phyloP scores from a whole-genome alignment of 1,140 invertebrate species.

The Teleopsis dalmanni region DNA sequence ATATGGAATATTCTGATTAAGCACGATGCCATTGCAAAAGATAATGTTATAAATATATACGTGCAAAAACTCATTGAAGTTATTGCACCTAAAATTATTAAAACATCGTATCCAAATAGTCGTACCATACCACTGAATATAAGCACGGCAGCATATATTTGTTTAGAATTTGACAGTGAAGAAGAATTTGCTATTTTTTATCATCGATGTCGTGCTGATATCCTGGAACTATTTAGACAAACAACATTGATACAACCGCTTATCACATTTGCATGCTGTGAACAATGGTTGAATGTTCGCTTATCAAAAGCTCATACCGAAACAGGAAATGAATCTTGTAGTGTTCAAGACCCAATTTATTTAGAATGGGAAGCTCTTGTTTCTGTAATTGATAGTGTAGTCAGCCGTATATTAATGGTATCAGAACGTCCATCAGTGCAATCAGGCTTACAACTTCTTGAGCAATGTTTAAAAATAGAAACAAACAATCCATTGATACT shows the following conservation, averaged over 20 bases:
- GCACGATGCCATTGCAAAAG: slow-evolving; percentile 69
- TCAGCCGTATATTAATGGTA: slow-evolving; percentile 64
- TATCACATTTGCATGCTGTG: slow-evolving; percentile 73
- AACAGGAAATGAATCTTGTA: slow-evolving; percentile 38
- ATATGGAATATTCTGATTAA: slow-evolving; percentile 76
- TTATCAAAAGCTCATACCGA: slow-evolving; percentile 50
- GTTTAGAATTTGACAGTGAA: slow-evolving; percentile 82
- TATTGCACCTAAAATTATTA: slow-evolving; percentile 71
- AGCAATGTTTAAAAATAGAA: slow-evolving; percentile 66
- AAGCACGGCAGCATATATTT: slow-evolving; percentile 64
- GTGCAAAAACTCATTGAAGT: slow-evolving; percentile 69
- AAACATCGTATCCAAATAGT: slow-evolving; percentile 53
- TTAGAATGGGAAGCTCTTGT: slow-evolving; percentile 81
- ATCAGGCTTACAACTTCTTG: slow-evolving; percentile 62
- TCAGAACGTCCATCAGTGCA: slow-evolving; percentile 58
- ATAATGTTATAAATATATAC: slow-evolving; percentile 60
- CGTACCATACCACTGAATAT: slow-evolving; percentile 39
- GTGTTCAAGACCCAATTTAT: slow-evolving; percentile 56
- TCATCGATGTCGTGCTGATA: slow-evolving; percentile 65
- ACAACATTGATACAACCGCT: slow-evolving; percentile 71
- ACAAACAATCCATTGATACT: slow-evolving; percentile 69
- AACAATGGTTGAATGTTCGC: slow-evolving; percentile 68
- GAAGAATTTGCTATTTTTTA: slow-evolving; percentile 82
- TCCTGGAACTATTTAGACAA: slow-evolving; percentile 70
- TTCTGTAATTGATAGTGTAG: slow-evolving; percentile 64